phyloP scores from a whole-genome alignment of 2,113 vertebrate genomes.

The Acrocephalus arundinaceus region DNA sequence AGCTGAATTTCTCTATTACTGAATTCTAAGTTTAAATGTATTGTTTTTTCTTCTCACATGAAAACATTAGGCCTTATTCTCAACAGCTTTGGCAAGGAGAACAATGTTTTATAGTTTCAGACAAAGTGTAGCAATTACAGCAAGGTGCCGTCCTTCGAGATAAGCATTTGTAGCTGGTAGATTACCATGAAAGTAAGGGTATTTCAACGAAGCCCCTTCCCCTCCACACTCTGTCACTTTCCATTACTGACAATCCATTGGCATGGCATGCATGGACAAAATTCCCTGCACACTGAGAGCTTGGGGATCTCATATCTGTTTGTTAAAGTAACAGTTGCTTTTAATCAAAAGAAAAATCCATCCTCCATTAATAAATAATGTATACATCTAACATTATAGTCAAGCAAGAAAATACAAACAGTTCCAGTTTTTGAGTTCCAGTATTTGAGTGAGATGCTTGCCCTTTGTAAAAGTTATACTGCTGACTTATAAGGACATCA shows the following conservation, averaged over 20 bases:
- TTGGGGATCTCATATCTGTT: conserved; percentile 67
- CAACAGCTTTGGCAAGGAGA: not conserved
- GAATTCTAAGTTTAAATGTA: conserved; percentile 29
- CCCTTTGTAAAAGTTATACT: conserved; percentile 29
- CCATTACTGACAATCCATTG: conserved; percentile 67
- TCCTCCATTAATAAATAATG: conserved; percentile 73
- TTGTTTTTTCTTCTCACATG: not conserved
- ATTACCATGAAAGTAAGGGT: conserved; percentile 48
- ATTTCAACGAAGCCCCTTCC: not conserved
- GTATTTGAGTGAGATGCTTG: conserved; percentile 43
- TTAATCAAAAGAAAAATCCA: conserved; percentile 74
- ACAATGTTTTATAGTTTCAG: conserved; percentile 5
- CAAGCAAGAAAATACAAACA: conserved; percentile 54
- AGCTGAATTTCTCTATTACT: not conserved
- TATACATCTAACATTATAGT: conserved; percentile 58
- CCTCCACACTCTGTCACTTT: conserved; percentile 54
- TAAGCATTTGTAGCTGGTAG: conserved; percentile 14
- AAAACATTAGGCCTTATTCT: not conserved
- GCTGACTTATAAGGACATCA: conserved; percentile 38
- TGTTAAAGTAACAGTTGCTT: conserved; percentile 72
- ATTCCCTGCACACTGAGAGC: conserved; percentile 44
- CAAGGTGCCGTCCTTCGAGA: conserved; percentile 47
- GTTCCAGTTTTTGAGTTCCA: conserved; percentile 24
- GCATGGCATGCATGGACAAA: conserved; percentile 43
- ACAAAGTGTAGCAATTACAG: conserved; percentile 35